Conservation (phyloP, 2,888 invertebrate species). For the Trichopria drosophilae region DNA sequence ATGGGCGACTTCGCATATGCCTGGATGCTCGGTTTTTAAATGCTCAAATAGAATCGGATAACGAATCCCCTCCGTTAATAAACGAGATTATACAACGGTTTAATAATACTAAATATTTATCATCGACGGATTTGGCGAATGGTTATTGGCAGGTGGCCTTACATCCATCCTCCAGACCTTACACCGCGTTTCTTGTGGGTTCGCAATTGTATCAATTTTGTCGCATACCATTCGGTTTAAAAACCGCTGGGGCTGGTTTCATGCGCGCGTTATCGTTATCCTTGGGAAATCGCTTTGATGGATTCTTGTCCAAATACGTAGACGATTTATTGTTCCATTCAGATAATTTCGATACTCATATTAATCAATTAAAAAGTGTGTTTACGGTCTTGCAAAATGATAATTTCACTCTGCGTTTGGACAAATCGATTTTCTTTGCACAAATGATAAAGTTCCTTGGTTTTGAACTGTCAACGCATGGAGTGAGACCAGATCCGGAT, state of each 20-base stretch:
- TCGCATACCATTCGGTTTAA: too few relatives aligned
- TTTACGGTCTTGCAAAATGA: slow-evolving; percentile 14
- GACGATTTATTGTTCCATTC: slow-evolving; percentile 46
- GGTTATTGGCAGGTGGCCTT: slow-evolving; percentile 39
- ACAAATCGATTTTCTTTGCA: too few relatives aligned
- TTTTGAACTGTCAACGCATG: slow-evolving; percentile 1
- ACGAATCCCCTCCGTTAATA: too few relatives aligned
- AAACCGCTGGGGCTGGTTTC: too few relatives aligned
- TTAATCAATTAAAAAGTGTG: slow-evolving; percentile 35
- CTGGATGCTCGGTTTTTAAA: slow-evolving; percentile 40
- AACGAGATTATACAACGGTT: too few relatives aligned
- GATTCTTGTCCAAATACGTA: slow-evolving; percentile 41
- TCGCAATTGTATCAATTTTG: slow-evolving; percentile 36
- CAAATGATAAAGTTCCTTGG: slow-evolving; percentile 16
- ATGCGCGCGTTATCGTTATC: slow-evolving; percentile 31
- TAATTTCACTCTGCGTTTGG: slow-evolving; percentile 32
- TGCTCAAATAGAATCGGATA: slow-evolving; percentile 40
- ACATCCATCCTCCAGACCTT: slow-evolving; percentile 16
- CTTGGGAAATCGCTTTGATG: slow-evolving; percentile 37
- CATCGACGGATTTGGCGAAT: too few relatives aligned
- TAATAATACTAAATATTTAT: slow-evolving; percentile 32
- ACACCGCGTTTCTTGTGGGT: slow-evolving; percentile 31
- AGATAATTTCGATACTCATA: slow-evolving; percentile 35
- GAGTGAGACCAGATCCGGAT: slow-evolving; percentile 11
- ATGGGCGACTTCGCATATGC: neutral